Evolutionary conservation across 1,140 invertebrate species (phyloP).

Genomic region (Ostrea denselamellosa): DNA sequence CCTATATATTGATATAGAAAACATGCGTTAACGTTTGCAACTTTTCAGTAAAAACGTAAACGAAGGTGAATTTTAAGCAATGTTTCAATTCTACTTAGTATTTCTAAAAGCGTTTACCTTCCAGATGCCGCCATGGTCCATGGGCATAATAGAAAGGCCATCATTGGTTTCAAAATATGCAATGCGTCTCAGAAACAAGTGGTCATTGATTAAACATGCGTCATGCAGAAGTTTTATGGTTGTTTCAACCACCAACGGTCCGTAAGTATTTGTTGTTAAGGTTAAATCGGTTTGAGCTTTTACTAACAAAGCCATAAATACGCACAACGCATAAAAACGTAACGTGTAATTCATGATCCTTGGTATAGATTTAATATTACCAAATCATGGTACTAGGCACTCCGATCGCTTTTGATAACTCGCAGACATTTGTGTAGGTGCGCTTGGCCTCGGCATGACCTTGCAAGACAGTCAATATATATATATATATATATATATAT

Average conservation of each 20-base stretch:
- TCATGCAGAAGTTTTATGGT: conserved; percentile 12
- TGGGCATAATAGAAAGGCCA: background rate
- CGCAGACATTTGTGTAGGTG: conserved; percentile 11
- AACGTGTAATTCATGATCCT: background rate
- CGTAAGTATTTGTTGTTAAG: background rate
- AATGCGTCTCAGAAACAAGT: background rate
- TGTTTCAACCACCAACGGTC: conserved; percentile 25
- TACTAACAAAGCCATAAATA: background rate
- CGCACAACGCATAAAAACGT: background rate
- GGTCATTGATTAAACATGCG: conserved; percentile 32
- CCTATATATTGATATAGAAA: background rate
- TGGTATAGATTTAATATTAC: background rate
- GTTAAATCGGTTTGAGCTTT: conserved; percentile 18
- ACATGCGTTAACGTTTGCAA: background rate
- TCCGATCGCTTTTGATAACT: background rate
- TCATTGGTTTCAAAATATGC: conserved; percentile 5
- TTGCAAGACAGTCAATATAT: conserved; percentile 18
- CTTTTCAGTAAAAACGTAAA: background rate
- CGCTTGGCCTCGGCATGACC: conserved; percentile 25
- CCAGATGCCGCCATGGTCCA: conserved; percentile 27
- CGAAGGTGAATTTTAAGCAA: background rate
- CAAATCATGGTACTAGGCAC: background rate
- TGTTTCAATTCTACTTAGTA: no score
- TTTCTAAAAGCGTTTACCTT: background rate
- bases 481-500: no score